phyloP scores from a whole-genome alignment of 2,113 vertebrate genomes.

The Cavia porcellus region DNA sequence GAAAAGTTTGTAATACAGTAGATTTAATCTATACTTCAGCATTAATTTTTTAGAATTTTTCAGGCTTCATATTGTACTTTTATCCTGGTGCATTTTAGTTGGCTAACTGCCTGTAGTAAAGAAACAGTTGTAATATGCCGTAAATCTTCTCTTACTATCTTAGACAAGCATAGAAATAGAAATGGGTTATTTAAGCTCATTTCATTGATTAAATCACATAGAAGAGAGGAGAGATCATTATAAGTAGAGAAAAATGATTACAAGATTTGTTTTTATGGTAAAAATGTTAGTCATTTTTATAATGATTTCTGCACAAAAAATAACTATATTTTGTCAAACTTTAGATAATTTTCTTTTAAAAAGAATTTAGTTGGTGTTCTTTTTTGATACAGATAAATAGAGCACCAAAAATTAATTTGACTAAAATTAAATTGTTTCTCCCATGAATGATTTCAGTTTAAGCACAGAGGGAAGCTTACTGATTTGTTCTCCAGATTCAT shows the following conservation, averaged over 20 bases:
- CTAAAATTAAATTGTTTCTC: slow-evolving; percentile 87
- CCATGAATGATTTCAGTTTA: slow-evolving; percentile 82
- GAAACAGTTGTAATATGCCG: neutral
- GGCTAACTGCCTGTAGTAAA: neutral
- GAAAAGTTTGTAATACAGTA: neutral
- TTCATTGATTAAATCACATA: neutral
- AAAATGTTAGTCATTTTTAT: slow-evolving; percentile 48
- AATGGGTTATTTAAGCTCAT: neutral
- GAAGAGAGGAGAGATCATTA: neutral
- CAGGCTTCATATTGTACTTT: neutral
- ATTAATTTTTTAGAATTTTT: slow-evolving; percentile 31
- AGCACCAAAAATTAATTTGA: slow-evolving; percentile 86
- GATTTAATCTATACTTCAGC: neutral
- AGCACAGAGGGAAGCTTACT: slow-evolving; percentile 83
- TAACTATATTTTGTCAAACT: slow-evolving; percentile 57
- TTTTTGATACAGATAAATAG: slow-evolving; percentile 78
- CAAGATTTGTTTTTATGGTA: slow-evolving; percentile 50
- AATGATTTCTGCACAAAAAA: slow-evolving; percentile 13
- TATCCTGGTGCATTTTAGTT: neutral
- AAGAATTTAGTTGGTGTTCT: slow-evolving; percentile 67
- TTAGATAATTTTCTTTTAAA: slow-evolving; percentile 75
- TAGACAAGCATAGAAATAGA: neutral
- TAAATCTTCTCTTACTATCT: neutral
- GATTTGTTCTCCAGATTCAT: slow-evolving; percentile 83
- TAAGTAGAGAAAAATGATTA: slow-evolving; percentile 41